Evolutionary conservation across 2,888 invertebrate species (phyloP), one percentile per base, ranked within the genome.

Genomic region (Scrobipalpa costella): DNA sequence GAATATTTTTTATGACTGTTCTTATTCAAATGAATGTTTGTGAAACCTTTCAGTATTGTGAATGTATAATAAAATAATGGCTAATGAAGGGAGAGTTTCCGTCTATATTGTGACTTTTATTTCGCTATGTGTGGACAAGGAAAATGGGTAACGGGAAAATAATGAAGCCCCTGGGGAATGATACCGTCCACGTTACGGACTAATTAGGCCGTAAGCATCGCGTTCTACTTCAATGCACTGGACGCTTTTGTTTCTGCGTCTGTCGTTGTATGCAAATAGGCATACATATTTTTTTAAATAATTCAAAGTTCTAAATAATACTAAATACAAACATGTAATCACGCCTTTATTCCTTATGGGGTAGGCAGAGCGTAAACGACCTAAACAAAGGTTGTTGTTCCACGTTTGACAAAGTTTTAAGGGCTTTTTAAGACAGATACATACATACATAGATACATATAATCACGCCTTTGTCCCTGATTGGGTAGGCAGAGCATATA

Each of bases 1-100:
- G 77, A 73, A 73, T 64, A 68, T 68, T 74, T 61, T 84, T 81
- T 80, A 79, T 75, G 73, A 67, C 66, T 67, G 62, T 65, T 70
- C 70, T 69, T 67, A 68, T 69, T 67, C 68, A 62, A 71, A 72
- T 70, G 72, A 69, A 72, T 71, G 69, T 79, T 66, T 49, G 60
- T 47, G 33, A 60, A 60, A 60, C 68, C 70, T 70, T 72, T 71
- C 70, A 71, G 36, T 57, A 57, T 38, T 38, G 57, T 57, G 57
- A 19, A 57, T 67, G 67, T 59, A 52, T 19, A 69, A 67, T 72
- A 55, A 21, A 69, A 67, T 72, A 34, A 57, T 38, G 38, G 38
- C 57, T 57, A 57, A 57, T 57, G 57, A 57, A 38, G 57, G 13
- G 50, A 52, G 50, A 52, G 50, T 21, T 57, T 38, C 34, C n/a